phyloP scores from a whole-genome alignment of 2,888 invertebrate genomes.

The Hydraecia micacea region DNA sequence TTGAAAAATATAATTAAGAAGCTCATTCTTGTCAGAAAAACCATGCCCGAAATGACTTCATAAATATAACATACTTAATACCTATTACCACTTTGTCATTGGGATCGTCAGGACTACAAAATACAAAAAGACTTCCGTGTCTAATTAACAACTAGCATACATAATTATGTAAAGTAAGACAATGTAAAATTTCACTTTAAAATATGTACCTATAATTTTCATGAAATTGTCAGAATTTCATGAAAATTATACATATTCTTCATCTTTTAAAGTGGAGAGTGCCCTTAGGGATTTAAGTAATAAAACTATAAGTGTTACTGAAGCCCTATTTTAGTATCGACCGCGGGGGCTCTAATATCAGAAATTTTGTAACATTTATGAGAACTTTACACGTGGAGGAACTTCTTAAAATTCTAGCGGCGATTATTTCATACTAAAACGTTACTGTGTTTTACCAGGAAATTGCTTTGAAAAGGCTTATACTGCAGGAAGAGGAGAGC shows the following conservation, averaged over 20 bases:
- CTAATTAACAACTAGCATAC: background rate
- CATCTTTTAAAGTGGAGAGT: conserved; percentile 32
- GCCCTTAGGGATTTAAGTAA: conserved; percentile 30
- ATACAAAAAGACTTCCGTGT: background rate
- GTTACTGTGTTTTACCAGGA: background rate
- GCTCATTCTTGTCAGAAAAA: background rate
- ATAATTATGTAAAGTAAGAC: background rate
- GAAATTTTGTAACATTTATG: conserved; percentile 38
- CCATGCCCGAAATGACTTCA: background rate
- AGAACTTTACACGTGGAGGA: conserved; percentile 9
- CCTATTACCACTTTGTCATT: background rate
- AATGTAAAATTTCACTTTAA: background rate
- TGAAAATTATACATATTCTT: too few relatives aligned
- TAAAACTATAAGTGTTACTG: conserved; percentile 44
- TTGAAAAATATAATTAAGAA: background rate
- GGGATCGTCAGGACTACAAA: background rate
- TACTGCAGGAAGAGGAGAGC: background rate
- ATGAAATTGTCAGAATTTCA: too few relatives aligned
- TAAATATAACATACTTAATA: background rate
- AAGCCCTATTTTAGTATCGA: conserved; percentile 45
- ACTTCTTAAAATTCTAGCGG: conserved; percentile 7
- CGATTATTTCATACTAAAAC: background rate
- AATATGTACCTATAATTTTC: too few relatives aligned
- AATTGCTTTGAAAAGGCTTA: conserved; percentile 2
- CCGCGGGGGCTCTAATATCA: conserved; percentile 29